These are phyloP conservation scores for Brachionus calyciflorus DNA, from an alignment of 1,140 invertebrate species.

Conservation along the genomic window DNA sequence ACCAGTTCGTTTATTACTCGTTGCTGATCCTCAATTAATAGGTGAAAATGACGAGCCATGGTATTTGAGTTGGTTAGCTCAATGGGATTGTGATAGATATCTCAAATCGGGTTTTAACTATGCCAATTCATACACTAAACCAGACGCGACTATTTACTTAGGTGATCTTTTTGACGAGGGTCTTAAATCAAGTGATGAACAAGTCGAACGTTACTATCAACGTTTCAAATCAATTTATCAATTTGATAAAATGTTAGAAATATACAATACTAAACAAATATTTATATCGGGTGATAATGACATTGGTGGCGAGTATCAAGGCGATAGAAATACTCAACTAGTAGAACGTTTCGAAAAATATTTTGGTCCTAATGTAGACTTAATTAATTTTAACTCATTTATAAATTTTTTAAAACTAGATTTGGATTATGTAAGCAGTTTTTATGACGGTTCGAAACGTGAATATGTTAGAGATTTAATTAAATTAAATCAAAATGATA, in stretches of 20 bases:
- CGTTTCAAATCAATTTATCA: conserved; percentile 52
- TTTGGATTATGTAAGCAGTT: conserved; percentile 9
- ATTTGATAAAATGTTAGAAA: conserved; percentile 52
- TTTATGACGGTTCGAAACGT: neutral
- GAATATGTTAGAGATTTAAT: neutral
- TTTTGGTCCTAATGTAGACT: conserved; percentile 60
- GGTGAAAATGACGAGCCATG: conserved; percentile 70
- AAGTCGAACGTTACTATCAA: conserved; percentile 62
- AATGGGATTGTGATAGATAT: conserved; percentile 80
- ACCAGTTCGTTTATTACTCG: conserved; percentile 64
- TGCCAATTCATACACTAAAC: conserved; percentile 71
- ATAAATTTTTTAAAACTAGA: conserved; percentile 41
- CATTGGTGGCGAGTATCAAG: conserved; percentile 79
- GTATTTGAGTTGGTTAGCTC: conserved; percentile 63
- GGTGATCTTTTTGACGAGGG: conserved; percentile 91
- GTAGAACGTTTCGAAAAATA: conserved; percentile 73
- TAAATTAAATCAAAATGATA: neutral
- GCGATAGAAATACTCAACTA: conserved; percentile 71
- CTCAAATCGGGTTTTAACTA: conserved; percentile 74
- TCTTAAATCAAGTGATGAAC: conserved; percentile 68
- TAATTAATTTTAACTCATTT: neutral
- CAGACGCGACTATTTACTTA: conserved; percentile 78
- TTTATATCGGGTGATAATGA: conserved; percentile 91
- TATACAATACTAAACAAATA: conserved; percentile 67
- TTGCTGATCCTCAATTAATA: conserved; percentile 87